Evolutionary conservation across 2,113 vertebrate genomes (phyloP), one percentile per base, ranked within the genome.

Genomic region (Dicentrarchus labrax): DNA sequence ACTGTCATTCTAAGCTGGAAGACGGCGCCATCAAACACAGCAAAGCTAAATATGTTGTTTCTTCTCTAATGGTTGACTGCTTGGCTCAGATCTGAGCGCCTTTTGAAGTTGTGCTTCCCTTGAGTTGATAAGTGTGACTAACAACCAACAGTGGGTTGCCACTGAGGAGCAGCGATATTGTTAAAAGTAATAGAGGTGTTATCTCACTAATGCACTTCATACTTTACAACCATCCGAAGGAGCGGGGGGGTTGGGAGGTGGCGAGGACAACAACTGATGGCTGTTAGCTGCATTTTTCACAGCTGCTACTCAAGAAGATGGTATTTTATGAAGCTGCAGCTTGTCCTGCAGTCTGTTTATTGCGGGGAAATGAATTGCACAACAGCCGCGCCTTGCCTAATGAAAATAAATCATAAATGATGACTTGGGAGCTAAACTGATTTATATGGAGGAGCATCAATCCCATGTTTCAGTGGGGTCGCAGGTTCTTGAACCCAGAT

Each of bases 111-210:
- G 9, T 7, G 70, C 80, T 75, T 70, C 75, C 82, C 66, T 82
- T 51, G 36, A 82, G 45, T 84, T 87, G 83, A 91, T 87, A 89
- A 86, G 88, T 83, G 93, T 83, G 84, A 91, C 90, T 88, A 91
- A 90, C 82, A 89, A 72, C 76, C 86, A 73, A 54, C 79, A 83
- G 77, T 16, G 38, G 43, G 75, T 82, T 43, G 82, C 86, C 36
- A 61, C 77, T 13, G 45, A 80, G 51, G 79, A 89, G 82, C 66
- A 38, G 83, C 78, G 74, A 86, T 86, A 83, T 82, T 76, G 88
- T 90, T 89, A 81, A 89, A 82, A 90, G 89, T 89, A 91, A 88
- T 86, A 87, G 91, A 90, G 86, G 88, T 47, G 80, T 92, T 93
- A 89, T 89, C 85, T 84, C 86, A 43, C 78, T 92, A 86, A 92